Percentiles rank a stretch among this genome's conserved stretches.
These are phyloP conservation scores for Corvus cornix DNA, from an alignment of 2,113 vertebrate species.

Conservation along the genomic window DNA sequence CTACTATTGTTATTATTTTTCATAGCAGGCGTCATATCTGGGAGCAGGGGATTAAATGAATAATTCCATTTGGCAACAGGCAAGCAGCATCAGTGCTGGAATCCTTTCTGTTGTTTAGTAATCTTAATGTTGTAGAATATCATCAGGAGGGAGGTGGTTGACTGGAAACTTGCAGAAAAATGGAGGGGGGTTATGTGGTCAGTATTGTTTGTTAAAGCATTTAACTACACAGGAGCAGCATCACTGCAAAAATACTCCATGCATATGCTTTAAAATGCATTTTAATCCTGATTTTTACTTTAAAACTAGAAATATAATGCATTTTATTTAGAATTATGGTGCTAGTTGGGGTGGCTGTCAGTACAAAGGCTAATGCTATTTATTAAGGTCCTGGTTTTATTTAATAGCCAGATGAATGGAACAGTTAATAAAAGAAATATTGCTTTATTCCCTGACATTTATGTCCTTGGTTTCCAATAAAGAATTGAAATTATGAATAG, in stretches of 20 bases:
- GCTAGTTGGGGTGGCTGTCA: conserved; percentile 79
- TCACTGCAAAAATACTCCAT: background rate
- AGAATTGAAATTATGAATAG: conserved; percentile 91
- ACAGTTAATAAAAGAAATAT: conserved; percentile 86
- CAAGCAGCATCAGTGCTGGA: background rate
- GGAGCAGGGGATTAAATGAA: conserved; percentile 25
- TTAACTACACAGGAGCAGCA: conserved; percentile 12
- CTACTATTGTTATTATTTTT: background rate
- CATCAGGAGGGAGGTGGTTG: background rate
- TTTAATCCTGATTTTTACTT: conserved; percentile 66
- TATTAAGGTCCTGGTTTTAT: conserved; percentile 85
- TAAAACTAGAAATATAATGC: conserved; percentile 62
- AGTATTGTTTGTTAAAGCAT: conserved; percentile 14
- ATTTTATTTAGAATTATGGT: conserved; percentile 76
- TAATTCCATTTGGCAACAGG: background rate
- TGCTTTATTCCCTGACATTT: conserved; percentile 85
- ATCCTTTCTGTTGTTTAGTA: background rate
- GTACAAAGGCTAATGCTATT: conserved; percentile 81
- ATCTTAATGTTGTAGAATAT: conserved; percentile 7
- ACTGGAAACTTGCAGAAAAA: background rate
- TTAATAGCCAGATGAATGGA: conserved; percentile 87
- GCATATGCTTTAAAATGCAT: conserved; percentile 44
- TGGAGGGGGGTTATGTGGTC: background rate
- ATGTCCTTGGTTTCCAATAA: conserved; percentile 88
- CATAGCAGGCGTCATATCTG: background rate